Base-by-base conservation (phyloP, 2,888 invertebrate species). In the Tetranychus piercei region DNA sequence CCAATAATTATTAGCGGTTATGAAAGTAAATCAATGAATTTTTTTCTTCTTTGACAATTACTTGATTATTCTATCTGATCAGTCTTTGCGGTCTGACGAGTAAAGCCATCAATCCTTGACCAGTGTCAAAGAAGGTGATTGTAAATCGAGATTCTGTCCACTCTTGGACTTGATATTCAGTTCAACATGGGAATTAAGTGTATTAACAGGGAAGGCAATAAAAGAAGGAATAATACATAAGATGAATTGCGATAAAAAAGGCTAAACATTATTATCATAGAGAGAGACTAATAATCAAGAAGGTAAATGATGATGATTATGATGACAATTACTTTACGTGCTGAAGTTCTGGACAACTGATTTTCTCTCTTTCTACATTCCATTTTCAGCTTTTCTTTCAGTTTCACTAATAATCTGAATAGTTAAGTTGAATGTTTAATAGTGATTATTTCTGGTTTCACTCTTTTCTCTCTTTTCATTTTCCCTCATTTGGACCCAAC, bases 281-380 rank as follows among this genome's bases (percentile, higher is more conserved):
- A 55, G 55, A 15, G 15, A 3, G 15, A 55, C 15, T 15, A 7
- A 15, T 55, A 9, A 55, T 34, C 55, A 55, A 55, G 9, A 9
- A 55, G 55, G 9, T 55, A 55, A 55, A 55, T 55, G 55, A 55
- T 55, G 55, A 55, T 55, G 15, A 55, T 55, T 9, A 55, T 55
- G 55, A 55, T 55, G 55, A 55, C 55, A 55, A 55, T 55, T 55
- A 55, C 55, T 55, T 55, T 55, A 55, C 55, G 55, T 55, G 55
- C 55, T 55, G 15, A 55, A 55, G 55, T 55, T 55, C 55, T 55
- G 55, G 55, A 55, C 15, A 55, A 55, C 9, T 55, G 55, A 55
- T 55, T 55, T 55, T 55, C 55, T 55, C 55, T 55, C 55, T 15
- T 55, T 15, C 15, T 15, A n/a, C n/a, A n/a, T 15, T 15, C 3